These are phyloP conservation scores for Ctenodactylus gundi DNA, from an alignment of 2,113 vertebrate genomes.

Conservation along the genomic window DNA sequence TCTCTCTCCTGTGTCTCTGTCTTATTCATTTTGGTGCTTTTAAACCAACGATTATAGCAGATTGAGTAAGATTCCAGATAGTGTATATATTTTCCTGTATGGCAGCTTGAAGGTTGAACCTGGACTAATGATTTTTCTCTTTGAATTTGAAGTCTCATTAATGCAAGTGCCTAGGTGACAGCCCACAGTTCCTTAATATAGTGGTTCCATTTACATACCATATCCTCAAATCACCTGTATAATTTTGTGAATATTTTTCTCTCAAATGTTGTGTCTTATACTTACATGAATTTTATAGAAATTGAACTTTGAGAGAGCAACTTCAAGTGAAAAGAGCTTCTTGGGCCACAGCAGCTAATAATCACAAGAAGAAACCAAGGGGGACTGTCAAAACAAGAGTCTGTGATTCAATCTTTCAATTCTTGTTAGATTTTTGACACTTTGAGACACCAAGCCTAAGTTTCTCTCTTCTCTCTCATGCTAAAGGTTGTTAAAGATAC, in stretches of 20 bases:
- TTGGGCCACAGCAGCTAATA: neutral
- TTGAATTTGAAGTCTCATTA: constrained; percentile 10
- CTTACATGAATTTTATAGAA: constrained; percentile 24
- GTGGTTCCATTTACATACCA: constrained; percentile 6
- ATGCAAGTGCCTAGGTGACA: neutral
- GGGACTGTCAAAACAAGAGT: neutral
- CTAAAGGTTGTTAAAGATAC: neutral
- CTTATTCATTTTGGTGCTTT: neutral
- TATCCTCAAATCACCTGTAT: neutral
- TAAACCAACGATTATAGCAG: neutral
- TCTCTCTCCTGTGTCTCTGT: neutral
- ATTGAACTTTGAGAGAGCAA: constrained; percentile 25
- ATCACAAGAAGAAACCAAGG: neutral
- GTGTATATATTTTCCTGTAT: neutral
- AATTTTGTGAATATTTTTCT: neutral
- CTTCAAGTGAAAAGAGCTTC: neutral
- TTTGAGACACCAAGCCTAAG: neutral
- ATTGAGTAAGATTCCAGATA: neutral
- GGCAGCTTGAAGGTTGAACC: neutral
- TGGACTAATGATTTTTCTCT: constrained; percentile 9
- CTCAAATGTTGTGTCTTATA: neutral
- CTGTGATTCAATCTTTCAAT: constrained; percentile 12
- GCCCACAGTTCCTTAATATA: constrained; percentile 42
- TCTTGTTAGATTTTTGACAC: neutral
- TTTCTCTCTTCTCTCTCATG: neutral